A percentile compares a stretch with the other conserved stretches of the same genome.
Evolutionary conservation across 2,888 invertebrate genomes (phyloP).

Genomic region (Eledona agricola): DNA sequence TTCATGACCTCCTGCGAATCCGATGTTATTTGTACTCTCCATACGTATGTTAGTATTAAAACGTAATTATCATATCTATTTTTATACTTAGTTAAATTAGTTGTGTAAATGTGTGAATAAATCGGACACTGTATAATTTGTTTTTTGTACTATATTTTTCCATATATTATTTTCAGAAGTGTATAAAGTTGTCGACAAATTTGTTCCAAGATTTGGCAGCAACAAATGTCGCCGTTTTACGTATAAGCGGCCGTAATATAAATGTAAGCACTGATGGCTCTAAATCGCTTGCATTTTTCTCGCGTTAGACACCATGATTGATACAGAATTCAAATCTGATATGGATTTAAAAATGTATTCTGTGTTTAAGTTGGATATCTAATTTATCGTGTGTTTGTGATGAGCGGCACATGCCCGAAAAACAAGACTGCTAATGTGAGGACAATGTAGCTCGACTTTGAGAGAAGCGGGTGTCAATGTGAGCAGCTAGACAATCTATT

Average conservation of each 20-base stretch:
- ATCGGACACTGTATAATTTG: no score
- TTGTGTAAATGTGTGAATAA: no score
- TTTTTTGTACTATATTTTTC: no score
- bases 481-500: slow-evolving; percentile 11
- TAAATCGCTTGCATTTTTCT: slow-evolving; percentile 35
- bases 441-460: slow-evolving; percentile 42
- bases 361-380: slow-evolving; percentile 42
- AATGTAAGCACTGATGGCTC: slow-evolving; percentile 25
- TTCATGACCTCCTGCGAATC: no score
- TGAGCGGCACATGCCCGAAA: slow-evolving; percentile 30
- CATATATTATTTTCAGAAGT: no score
- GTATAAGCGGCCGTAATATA: slow-evolving; percentile 23
- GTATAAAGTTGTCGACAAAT: no score
- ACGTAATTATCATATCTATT: no score
- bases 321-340: slow-evolving; percentile 43
- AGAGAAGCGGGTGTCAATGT: slow-evolving; percentile 37
- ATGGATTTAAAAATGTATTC: slow-evolving; percentile 46
- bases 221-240: no score
- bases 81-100: no score
- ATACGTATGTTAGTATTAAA: no score
- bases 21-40: no score
- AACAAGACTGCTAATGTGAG: slow-evolving; percentile 45
- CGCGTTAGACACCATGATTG: slow-evolving; percentile 40
- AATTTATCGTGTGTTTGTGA: slow-evolving; percentile 43
- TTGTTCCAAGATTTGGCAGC: no score